Percentiles rank a stretch among this genome's conserved stretches.
These are phyloP conservation scores for Caenorhabditis becei DNA, from an alignment of 2,888 invertebrate genomes.

Conservation along the genomic window DNA sequence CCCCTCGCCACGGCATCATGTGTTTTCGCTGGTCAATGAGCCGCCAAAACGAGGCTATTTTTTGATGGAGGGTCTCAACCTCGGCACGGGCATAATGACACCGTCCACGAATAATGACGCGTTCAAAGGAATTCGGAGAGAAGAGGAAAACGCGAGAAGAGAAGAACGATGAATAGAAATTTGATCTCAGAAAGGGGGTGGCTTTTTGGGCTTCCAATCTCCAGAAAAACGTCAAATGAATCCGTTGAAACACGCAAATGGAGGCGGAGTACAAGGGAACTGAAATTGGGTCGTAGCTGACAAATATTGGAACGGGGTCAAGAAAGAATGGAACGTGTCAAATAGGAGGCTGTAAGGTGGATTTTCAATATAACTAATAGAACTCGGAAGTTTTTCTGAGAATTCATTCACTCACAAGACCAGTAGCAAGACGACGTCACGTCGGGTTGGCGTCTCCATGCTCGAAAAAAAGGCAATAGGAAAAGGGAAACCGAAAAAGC, in stretches of 20 bases:
- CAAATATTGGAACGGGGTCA: background rate
- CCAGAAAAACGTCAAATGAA: slow-evolving; percentile 25
- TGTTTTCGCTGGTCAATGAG: slow-evolving; percentile 49
- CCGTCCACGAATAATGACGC: background rate
- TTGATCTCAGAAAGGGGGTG: slow-evolving; percentile 8
- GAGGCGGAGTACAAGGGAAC: background rate
- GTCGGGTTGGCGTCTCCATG: background rate
- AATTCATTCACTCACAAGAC: background rate
- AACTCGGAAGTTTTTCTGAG: background rate
- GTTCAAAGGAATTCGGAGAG: background rate
- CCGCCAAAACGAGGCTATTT: slow-evolving; percentile 48
- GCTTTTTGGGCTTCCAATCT: slow-evolving; percentile 7
- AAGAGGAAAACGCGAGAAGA: background rate
- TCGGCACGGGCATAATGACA: slow-evolving; percentile 2
- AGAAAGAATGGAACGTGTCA: background rate
- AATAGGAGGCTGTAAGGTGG: background rate
- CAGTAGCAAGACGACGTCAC: slow-evolving; percentile 14
- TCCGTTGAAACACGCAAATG: background rate
- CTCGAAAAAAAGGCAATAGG: slow-evolving; percentile 1
- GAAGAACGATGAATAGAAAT: slow-evolving; percentile 7
- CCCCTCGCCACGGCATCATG: slow-evolving; percentile 22
- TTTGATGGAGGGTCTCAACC: slow-evolving; percentile 9
- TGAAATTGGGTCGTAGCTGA: background rate
- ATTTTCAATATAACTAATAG: slow-evolving; percentile 2
- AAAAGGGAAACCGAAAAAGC: background rate